Conservation (phyloP, 2,797 vertebrate species). For the Eleutherodactylus coqui region DNA sequence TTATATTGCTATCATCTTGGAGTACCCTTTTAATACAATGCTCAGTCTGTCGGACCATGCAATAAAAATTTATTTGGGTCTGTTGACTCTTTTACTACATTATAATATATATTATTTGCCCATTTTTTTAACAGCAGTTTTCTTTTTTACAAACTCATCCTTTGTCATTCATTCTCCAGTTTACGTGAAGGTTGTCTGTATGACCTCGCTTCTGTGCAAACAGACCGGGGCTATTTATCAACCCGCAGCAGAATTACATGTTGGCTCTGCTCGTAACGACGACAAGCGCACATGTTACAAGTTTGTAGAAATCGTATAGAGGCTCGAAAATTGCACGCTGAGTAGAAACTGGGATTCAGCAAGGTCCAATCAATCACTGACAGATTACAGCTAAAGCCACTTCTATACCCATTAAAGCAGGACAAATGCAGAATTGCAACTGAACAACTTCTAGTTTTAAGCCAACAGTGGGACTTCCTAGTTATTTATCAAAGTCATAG, state of each 20-base stretch:
- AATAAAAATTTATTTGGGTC: too few species aligned
- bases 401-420: slow-evolving; percentile 99
- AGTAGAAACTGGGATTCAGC: slow-evolving; percentile 83
- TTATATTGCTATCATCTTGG: too few species aligned
- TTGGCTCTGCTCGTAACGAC: slow-evolving; percentile 92
- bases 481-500: slow-evolving; percentile 99
- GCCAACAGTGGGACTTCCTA: slow-evolving; percentile 99
- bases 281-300: slow-evolving; percentile 87
- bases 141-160: slow-evolving; percentile 15
- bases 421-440: slow-evolving; percentile 99
- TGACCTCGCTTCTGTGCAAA: slow-evolving; percentile 49
- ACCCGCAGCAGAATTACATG: slow-evolving; percentile 87
- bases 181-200: slow-evolving; percentile 25
- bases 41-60: too few species aligned
- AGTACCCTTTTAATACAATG: neutral
- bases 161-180: slow-evolving; percentile 8
- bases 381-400: slow-evolving; percentile 99
- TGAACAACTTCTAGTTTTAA: slow-evolving; percentile 99
- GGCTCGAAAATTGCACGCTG: slow-evolving; percentile 81
- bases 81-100: neutral
- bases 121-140: neutral
- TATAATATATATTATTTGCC: neutral
- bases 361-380: slow-evolving; percentile 99
- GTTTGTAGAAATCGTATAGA: slow-evolving; percentile 84
- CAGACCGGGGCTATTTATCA: slow-evolving; percentile 52